Evolutionary conservation across 30 jellyfish, hydroid and myxozoan species (phyloP).

Genomic region (Haliclystus octoradiatus): DNA sequence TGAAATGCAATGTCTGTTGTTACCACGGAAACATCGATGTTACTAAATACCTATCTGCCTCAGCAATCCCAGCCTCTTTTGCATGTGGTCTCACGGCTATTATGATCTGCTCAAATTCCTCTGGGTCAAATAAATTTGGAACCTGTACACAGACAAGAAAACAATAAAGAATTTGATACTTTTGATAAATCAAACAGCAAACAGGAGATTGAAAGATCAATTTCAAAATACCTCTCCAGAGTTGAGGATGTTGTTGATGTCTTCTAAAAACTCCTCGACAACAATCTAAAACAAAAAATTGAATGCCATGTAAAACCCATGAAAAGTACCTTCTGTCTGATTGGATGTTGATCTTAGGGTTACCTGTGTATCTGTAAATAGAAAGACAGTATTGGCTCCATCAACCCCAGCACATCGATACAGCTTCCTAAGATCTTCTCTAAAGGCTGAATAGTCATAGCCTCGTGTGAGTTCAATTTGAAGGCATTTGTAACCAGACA

Average conservation of each 20-base stretch:
- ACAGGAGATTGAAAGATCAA: too few relatives aligned
- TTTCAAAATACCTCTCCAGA: slow-evolving; percentile 96
- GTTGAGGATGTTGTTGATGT: slow-evolving; percentile 76
- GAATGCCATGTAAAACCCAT: not conserved
- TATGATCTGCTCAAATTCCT: slow-evolving; percentile 61
- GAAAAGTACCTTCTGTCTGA: not conserved
- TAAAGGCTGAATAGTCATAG: slow-evolving; percentile 74
- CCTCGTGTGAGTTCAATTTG: slow-evolving; percentile 93
- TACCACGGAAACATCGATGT: not conserved
- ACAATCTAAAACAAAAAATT: slow-evolving; percentile 34
- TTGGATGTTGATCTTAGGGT: too few relatives aligned
- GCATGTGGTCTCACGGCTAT: slow-evolving; percentile 93
- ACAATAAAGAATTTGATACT: too few relatives aligned
- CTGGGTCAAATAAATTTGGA: slow-evolving; percentile 90
- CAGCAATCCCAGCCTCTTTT: slow-evolving; percentile 93
- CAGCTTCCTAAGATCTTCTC: slow-evolving; percentile 71
- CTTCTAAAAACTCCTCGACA: slow-evolving; percentile 88
- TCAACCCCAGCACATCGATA: slow-evolving; percentile 82
- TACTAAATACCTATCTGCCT: slow-evolving; percentile 57
- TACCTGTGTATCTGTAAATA: slow-evolving; percentile 91
- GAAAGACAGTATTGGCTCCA: slow-evolving; percentile 84
- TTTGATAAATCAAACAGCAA: too few relatives aligned
- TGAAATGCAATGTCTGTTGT: not conserved
- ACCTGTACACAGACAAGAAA: too few relatives aligned
- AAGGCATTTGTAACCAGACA: slow-evolving; percentile 87